Evolutionary conservation across 2,113 vertebrate species (phyloP).

Genomic region (Rhizomys pruinosus): DNA sequence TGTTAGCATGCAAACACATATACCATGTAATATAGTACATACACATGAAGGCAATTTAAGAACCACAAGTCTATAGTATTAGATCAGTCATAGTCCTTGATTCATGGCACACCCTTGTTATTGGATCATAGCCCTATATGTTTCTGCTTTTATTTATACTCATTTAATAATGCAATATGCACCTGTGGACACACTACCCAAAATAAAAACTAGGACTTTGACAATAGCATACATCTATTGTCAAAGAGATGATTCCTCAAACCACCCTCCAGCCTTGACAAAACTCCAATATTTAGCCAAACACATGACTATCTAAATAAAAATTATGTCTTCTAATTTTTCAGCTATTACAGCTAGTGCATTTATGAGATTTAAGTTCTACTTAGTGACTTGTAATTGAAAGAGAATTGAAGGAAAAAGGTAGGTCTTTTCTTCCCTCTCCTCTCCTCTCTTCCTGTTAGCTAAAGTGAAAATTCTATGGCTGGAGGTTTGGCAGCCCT

Average conservation of each 20-base stretch:
- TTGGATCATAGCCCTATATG: not conserved
- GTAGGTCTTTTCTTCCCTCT: not conserved
- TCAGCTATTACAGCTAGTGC: not conserved
- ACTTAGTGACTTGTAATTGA: not conserved
- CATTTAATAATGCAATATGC: conserved; percentile 2
- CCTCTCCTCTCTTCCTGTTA: not conserved
- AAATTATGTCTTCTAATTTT: not conserved
- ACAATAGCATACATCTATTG: not conserved
- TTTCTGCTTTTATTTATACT: conserved; percentile 25
- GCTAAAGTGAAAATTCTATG: conserved; percentile 19
- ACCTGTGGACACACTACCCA: not conserved
- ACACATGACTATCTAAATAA: not conserved
- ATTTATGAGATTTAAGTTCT: conserved; percentile 23
- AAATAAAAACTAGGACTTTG: conserved; percentile 26
- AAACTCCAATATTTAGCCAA: not conserved
- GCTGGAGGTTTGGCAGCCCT: not conserved
- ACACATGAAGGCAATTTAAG: conserved; percentile 26
- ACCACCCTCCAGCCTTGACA: not conserved
- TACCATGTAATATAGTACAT: not conserved
- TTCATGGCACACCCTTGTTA: not conserved
- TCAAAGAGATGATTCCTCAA: not conserved
- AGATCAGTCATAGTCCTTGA: not conserved
- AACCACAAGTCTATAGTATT: not conserved
- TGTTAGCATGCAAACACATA: not conserved
- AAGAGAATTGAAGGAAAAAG: not conserved